A percentile compares a stretch with the other conserved stretches of the same genome.
Evolutionary conservation across 2,888 invertebrate species (phyloP).

Genomic region (Augiades crinisus): DNA sequence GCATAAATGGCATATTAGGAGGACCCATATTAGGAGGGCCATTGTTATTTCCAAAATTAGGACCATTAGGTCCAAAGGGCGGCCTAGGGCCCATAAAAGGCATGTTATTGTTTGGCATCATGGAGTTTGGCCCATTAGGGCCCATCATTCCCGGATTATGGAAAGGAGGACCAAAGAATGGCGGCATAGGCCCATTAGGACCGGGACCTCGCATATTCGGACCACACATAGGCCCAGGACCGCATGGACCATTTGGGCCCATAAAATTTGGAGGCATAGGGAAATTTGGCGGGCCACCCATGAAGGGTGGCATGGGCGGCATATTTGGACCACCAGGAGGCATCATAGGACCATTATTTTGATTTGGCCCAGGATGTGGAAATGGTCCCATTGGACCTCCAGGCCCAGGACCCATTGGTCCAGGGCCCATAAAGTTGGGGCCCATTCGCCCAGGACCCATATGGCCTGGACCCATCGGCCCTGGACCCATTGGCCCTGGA

Average conservation of each 20-base stretch:
- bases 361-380: conserved; percentile 36
- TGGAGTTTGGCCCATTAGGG: conserved; percentile 51
- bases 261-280: conserved; percentile 67
- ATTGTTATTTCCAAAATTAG: conserved; percentile 41
- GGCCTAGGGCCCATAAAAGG: conserved; percentile 63
- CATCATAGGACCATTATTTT: conserved; percentile 42
- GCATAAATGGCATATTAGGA: conserved; percentile 56
- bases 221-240: conserved; percentile 50
- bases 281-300: conserved; percentile 64
- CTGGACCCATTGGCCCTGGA: conserved; percentile 40
- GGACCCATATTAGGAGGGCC: conserved; percentile 42
- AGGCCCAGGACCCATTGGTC: conserved; percentile 36
- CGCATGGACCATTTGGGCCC: conserved; percentile 61
- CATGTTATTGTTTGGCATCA: conserved; percentile 56
- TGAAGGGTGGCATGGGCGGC: conserved; percentile 50
- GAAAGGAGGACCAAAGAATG: conserved; percentile 49
- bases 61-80: conserved; percentile 63
- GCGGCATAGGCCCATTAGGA: conserved; percentile 50
- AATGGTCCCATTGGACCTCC: conserved; percentile 28
- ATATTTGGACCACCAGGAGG: conserved; percentile 45
- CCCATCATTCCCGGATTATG: conserved; percentile 45
- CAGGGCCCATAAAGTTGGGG: conserved; percentile 37
- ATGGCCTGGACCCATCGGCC: conserved; percentile 36
- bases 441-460: conserved; percentile 31
- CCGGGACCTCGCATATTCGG: conserved; percentile 45